These are phyloP conservation scores for Hippoglossus stenolepis DNA, from an alignment of 2,113 vertebrate genomes.

Conservation along the genomic window DNA sequence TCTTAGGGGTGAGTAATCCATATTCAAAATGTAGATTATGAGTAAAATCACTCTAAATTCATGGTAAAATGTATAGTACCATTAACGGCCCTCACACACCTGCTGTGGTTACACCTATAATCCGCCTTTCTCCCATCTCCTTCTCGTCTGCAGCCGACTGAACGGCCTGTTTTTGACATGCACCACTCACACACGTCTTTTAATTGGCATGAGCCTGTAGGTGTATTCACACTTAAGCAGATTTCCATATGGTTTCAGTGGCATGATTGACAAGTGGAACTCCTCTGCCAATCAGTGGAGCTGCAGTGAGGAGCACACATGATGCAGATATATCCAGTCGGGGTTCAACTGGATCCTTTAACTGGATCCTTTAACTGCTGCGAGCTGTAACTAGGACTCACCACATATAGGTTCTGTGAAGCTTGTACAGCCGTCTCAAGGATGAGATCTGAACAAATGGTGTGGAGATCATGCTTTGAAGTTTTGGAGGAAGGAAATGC, in stretches of 20 bases:
- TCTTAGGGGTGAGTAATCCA: too few relatives aligned
- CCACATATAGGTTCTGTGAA: constrained; percentile 1
- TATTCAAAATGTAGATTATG: too few relatives aligned
- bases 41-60: too few relatives aligned
- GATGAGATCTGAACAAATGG: constrained; percentile 4
- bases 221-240: background rate
- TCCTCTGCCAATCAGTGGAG: background rate
- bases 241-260: constrained; percentile 14
- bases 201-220: background rate
- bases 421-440: background rate
- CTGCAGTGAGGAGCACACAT: constrained; percentile 1
- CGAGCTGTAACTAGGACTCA: constrained; percentile 21
- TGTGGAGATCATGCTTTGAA: background rate
- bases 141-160: background rate
- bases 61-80: too few relatives aligned
- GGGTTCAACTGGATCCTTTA: constrained; percentile 46
- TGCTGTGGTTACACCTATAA: too few relatives aligned
- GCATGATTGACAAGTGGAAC: constrained; percentile 35
- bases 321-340: constrained; percentile 1
- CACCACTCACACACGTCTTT: background rate
- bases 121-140: too few relatives aligned
- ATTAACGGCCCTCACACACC: too few relatives aligned
- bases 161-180: too few relatives aligned
- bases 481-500: background rate
- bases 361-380: constrained; percentile 35